Evolutionary conservation across 2,113 vertebrate genomes (phyloP).

Genomic region (Pipra filicauda): DNA sequence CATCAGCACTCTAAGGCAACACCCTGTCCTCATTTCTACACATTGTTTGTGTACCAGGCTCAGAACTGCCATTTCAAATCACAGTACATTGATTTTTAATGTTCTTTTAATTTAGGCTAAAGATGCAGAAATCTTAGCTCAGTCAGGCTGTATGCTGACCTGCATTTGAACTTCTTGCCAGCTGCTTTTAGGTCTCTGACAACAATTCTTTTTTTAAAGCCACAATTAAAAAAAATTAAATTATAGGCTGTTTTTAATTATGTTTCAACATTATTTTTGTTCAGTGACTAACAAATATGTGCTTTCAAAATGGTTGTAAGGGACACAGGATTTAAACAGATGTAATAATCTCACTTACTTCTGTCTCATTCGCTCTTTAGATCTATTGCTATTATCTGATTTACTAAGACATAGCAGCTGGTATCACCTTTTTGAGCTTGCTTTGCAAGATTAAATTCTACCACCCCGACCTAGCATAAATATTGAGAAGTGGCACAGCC

Average conservation of each 20-base stretch:
- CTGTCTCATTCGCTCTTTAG: slow-evolving; percentile 49
- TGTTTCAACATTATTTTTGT: slow-evolving; percentile 29
- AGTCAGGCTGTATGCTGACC: slow-evolving; percentile 70
- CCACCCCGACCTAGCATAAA: slow-evolving; percentile 60
- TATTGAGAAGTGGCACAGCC: slow-evolving; percentile 8
- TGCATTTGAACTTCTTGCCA: slow-evolving; percentile 75
- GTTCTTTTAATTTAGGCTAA: slow-evolving; percentile 74
- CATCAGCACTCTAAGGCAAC: slow-evolving; percentile 68
- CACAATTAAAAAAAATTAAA: neutral
- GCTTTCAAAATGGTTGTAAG: neutral
- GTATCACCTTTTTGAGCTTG: slow-evolving; percentile 35
- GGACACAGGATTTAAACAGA: neutral
- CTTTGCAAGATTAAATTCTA: slow-evolving; percentile 60
- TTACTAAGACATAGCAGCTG: slow-evolving; percentile 50
- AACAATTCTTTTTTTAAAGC: neutral
- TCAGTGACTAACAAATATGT: slow-evolving; percentile 1
- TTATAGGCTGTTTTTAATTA: slow-evolving; percentile 9
- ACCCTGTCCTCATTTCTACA: slow-evolving; percentile 70
- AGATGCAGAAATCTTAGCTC: slow-evolving; percentile 70
- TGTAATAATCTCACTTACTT: slow-evolving; percentile 42
- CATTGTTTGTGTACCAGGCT: slow-evolving; percentile 66
- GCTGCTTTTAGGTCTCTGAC: slow-evolving; percentile 33
- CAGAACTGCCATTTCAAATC: slow-evolving; percentile 76
- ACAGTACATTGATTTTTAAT: slow-evolving; percentile 71
- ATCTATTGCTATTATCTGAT: slow-evolving; percentile 61